These are phyloP conservation scores for Colistium nudipinnis DNA, from an alignment of 2,113 vertebrate genomes.

Conservation along the genomic window DNA sequence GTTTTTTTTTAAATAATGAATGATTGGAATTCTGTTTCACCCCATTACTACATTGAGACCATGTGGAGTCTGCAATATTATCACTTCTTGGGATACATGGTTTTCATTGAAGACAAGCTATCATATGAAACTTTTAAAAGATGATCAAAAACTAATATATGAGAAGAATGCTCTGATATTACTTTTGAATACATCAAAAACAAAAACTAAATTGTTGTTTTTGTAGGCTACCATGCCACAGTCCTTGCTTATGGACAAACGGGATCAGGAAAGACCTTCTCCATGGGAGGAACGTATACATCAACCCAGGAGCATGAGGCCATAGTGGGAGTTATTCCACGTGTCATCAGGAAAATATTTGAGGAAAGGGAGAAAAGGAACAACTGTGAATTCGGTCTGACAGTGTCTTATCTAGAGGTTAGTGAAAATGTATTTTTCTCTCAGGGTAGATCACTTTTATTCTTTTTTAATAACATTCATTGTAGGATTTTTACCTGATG, in stretches of 20 bases:
- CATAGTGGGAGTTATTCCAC: constrained; percentile 91
- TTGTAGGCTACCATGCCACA: constrained; percentile 92
- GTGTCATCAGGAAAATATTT: constrained; percentile 89
- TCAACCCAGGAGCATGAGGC: constrained; percentile 89
- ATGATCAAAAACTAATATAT: not conserved
- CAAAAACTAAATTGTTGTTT: constrained; percentile 13
- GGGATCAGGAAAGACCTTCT: constrained; percentile 95
- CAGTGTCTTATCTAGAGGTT: constrained; percentile 95
- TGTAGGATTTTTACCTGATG: not conserved
- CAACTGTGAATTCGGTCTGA: constrained; percentile 85
- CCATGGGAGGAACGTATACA: constrained; percentile 95
- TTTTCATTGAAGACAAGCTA: not conserved
- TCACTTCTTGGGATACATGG: not conserved
- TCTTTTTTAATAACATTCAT: not conserved
- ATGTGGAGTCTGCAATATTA: not conserved
- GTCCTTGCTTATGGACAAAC: constrained; percentile 97
- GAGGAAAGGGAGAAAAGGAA: constrained; percentile 82
- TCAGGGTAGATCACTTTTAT: not conserved
- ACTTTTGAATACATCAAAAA: too few relatives aligned
- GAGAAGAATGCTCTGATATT: too few relatives aligned
- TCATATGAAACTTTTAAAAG: not conserved
- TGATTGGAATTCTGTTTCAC: not conserved
- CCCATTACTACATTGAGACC: not conserved
- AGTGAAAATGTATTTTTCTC: not conserved
- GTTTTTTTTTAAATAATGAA: not conserved